Evolutionary conservation across 2,113 vertebrate species (phyloP), one percentile per base, ranked within the genome.

Genomic region (Ranitomeya variabilis): DNA sequence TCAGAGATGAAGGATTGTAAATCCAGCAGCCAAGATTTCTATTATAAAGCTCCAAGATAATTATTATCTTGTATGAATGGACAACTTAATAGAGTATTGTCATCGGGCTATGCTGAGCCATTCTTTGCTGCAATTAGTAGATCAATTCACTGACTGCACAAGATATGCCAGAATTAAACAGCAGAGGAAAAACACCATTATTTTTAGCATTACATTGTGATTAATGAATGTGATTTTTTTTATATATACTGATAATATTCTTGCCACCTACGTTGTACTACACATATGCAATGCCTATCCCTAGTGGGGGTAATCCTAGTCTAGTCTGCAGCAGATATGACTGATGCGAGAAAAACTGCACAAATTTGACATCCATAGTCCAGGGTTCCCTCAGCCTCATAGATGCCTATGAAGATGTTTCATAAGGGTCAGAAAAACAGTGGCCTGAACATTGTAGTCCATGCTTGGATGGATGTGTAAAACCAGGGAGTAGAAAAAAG

Each of bases 41-140:
- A 78, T 54, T 55, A 54, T 21, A 77, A 54, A 73, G 16, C n/a
- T 67, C 21, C 9, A 23, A 23, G 51, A 79, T 57, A 23, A n/a
- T 54, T 23, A 79, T 79, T 57, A 79, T 55, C 77, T 14, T 23
- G 77, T 79, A 79, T 79, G 52, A 76, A 76, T 21, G 73, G 73
- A 76, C 52, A n/a, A 52, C 77, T 55, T 79, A 79, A 79, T 79
- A 79, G 77, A 79, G 77, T 23, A n/a, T 79, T 79, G 77, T 79
- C 77, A 79, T 52, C 18, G 0, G 31, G 73, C 73, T 55, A 9
- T 55, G 77, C 52, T 7, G 19, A 55, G 73, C 16, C 8, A 21
- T 76, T 76, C 45, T 52, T 45, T 79, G 21, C 77, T 55, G 52
- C 52, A 79, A 55, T 79, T 79, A 79, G 52, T 23, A 57, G 77